Evolutionary conservation across 2,888 invertebrate species (phyloP).

Genomic region (Scotopteryx bipunctaria): DNA sequence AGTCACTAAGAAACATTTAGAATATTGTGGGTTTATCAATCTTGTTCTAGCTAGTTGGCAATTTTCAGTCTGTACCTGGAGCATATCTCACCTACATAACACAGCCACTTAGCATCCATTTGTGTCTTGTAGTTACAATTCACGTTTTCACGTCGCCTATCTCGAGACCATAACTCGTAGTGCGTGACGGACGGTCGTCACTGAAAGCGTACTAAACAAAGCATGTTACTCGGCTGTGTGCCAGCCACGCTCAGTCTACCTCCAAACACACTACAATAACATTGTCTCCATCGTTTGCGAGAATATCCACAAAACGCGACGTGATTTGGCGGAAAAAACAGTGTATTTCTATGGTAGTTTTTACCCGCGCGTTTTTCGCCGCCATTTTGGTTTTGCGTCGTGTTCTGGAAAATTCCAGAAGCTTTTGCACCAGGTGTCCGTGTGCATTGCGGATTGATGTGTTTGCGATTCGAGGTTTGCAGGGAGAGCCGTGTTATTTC

Average conservation of each 20-base stretch:
- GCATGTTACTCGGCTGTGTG: slow-evolving; percentile 59
- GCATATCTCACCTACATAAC: background rate
- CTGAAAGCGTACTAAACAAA: slow-evolving; percentile 62
- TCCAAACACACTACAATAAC: slow-evolving; percentile 67
- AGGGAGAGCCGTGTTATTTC: slow-evolving; percentile 29
- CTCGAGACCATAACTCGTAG: slow-evolving; percentile 44
- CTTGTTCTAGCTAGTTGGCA: too few relatives aligned
- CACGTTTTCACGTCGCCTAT: slow-evolving; percentile 34
- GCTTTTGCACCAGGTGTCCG: slow-evolving; percentile 39
- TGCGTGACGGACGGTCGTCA: slow-evolving; percentile 58
- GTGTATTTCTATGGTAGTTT: slow-evolving; percentile 28
- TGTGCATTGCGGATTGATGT: slow-evolving; percentile 30
- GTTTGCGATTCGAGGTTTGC: slow-evolving; percentile 34
- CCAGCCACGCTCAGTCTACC: slow-evolving; percentile 67
- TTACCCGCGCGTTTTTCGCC: slow-evolving; percentile 31
- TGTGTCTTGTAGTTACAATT: slow-evolving; percentile 31
- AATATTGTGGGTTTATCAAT: too few relatives aligned
- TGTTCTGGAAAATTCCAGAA: slow-evolving; percentile 49
- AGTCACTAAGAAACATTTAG: too few relatives aligned
- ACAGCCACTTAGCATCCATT: slow-evolving; percentile 18
- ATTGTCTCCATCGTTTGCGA: slow-evolving; percentile 43
- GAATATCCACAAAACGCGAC: slow-evolving; percentile 35
- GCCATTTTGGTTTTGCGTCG: slow-evolving; percentile 35
- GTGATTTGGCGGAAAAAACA: slow-evolving; percentile 38
- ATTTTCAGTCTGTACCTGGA: too few relatives aligned